Percentiles rank a stretch among this genome's conserved stretches.
These are phyloP conservation scores for Elephantulus edwardii DNA, from an alignment of 2,113 vertebrate species.

Conservation along the genomic window DNA sequence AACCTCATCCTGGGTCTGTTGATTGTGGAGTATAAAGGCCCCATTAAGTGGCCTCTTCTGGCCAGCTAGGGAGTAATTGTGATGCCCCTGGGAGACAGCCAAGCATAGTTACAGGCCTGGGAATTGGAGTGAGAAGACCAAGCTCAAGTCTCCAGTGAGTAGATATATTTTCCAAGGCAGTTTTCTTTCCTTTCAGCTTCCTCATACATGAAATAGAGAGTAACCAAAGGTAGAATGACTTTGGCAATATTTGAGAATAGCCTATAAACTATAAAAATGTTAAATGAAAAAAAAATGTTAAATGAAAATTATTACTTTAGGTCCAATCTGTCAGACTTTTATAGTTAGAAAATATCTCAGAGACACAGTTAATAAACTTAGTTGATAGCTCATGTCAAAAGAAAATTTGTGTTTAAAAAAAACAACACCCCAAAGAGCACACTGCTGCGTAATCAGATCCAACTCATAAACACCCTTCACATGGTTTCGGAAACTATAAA, in stretches of 20 bases:
- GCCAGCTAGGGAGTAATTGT: not conserved
- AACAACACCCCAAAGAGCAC: no score
- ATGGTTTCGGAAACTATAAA: no score
- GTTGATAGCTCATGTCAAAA: slow-evolving; percentile 12
- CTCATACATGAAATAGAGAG: not conserved
- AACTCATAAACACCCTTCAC: no score
- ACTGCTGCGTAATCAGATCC: no score
- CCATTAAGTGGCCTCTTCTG: slow-evolving; percentile 11
- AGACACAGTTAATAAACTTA: not conserved
- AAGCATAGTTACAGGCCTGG: not conserved
- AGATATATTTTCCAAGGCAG: not conserved
- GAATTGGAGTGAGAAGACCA: not conserved
- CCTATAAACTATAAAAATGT: not conserved
- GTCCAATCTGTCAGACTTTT: not conserved
- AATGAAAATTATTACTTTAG: not conserved
- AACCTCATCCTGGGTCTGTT: not conserved
- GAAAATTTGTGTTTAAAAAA: slow-evolving; percentile 27
- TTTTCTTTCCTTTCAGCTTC: not conserved
- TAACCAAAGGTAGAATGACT: not conserved
- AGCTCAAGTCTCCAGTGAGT: not conserved
- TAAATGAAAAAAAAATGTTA: not conserved
- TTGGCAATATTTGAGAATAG: not conserved
- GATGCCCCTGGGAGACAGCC: not conserved
- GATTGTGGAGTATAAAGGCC: not conserved
- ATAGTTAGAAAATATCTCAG: not conserved